Percentiles rank a stretch among this genome's conserved stretches.
These are phyloP conservation scores for Takifugu bimaculatus DNA, from an alignment of 2,113 vertebrate species.

Conservation along the genomic window DNA sequence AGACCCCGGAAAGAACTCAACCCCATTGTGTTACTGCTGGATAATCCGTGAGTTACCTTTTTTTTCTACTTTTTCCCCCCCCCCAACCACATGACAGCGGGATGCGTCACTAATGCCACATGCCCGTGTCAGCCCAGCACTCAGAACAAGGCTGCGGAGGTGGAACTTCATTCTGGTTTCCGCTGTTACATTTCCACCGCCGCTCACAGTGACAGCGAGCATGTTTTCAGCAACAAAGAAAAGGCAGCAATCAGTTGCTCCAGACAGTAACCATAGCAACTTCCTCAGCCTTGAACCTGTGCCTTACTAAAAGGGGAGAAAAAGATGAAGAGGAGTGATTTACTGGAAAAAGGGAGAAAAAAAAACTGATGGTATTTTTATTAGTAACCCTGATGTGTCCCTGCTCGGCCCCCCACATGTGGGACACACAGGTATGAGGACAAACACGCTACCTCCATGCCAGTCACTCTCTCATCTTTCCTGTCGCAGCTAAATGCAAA, in stretches of 20 bases:
- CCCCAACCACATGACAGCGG: conserved; percentile 18
- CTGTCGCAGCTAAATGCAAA: conserved; percentile 30
- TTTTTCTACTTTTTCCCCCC: not conserved
- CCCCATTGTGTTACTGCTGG: conserved; percentile 91
- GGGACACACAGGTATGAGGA: conserved; percentile 31
- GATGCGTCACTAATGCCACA: conserved; percentile 20
- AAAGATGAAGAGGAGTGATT: conserved; percentile 34
- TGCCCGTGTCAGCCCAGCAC: conserved; percentile 36
- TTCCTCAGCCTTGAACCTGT: conserved; percentile 57
- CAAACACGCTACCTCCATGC: conserved; percentile 22
- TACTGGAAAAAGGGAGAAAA: conserved; percentile 21
- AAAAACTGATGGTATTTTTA: conserved; percentile 32
- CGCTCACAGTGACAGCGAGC: conserved; percentile 37
- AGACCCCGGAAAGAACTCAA: conserved; percentile 93
- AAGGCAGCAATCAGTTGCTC: conserved; percentile 30
- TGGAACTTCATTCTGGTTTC: conserved; percentile 47
- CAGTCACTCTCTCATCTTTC: not conserved
- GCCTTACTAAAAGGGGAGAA: conserved; percentile 38
- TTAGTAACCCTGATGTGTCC: conserved; percentile 43
- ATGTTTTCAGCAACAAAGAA: conserved; percentile 52
- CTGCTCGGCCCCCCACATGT: conserved; percentile 48
- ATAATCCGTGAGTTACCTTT: conserved; percentile 85
- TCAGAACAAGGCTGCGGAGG: conserved; percentile 59
- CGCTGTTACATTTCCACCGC: conserved; percentile 43
- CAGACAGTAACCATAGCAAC: conserved; percentile 66